A percentile compares a stretch with the other conserved stretches of the same genome.
phyloP scores from a whole-genome alignment of 1,140 invertebrate species.

The Maniola jurtina region DNA sequence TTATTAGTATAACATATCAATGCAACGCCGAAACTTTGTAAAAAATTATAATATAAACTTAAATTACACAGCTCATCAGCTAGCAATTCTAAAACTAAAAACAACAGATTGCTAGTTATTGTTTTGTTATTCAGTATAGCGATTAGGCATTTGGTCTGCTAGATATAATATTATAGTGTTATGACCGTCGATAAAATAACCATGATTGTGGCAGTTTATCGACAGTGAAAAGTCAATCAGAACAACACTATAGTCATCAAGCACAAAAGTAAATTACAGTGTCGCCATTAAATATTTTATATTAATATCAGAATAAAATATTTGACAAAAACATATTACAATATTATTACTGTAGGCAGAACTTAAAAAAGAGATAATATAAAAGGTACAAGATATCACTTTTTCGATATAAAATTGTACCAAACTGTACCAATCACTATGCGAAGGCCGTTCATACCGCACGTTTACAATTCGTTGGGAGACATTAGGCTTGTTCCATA shows the following conservation, averaged over 20 bases:
- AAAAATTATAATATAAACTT: conserved; percentile 11
- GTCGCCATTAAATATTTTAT: no score
- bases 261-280: neutral
- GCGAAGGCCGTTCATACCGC: conserved; percentile 27
- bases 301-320: neutral
- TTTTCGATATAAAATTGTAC: conserved; percentile 3
- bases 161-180: neutral
- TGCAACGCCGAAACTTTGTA: neutral
- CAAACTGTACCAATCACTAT: conserved; percentile 10
- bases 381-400: conserved; percentile 21
- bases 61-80: conserved; percentile 15
- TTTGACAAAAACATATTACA: neutral
- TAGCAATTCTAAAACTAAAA: conserved; percentile 19
- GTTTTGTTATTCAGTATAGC: neutral
- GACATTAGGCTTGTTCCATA: conserved; percentile 29
- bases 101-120: neutral
- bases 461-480: conserved; percentile 29
- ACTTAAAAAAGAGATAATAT: conserved; percentile 1
- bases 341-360: neutral
- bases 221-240: neutral
- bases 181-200: no score
- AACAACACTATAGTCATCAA: neutral
- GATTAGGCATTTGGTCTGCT: neutral
- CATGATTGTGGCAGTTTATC: no score
- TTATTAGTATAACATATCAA: neutral